A percentile compares a stretch with the other conserved stretches of the same genome.
phyloP scores from a whole-genome alignment of 2,797 vertebrate species.

The Scolopax bukidnonensis region DNA sequence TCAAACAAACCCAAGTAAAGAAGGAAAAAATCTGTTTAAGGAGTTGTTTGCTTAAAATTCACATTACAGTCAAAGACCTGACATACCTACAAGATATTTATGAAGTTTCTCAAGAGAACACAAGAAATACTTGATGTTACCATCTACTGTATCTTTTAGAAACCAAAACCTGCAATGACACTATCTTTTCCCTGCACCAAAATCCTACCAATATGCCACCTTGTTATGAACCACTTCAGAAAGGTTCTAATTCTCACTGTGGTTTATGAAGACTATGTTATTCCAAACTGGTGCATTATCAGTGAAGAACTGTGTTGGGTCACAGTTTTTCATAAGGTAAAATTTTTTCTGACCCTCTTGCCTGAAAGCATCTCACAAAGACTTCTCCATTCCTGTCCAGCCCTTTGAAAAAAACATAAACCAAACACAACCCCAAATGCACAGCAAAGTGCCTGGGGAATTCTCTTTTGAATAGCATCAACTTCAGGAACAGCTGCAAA shows the following conservation, averaged over 20 bases:
- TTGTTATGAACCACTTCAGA: not conserved
- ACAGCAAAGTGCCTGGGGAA: conserved; percentile 57
- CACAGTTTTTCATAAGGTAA: not conserved
- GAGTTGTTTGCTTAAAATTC: not conserved
- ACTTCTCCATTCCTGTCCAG: not conserved
- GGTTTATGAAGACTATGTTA: not conserved
- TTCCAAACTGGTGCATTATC: not conserved
- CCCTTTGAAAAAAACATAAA: not conserved
- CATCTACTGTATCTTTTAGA: not conserved
- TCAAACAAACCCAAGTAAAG: not conserved
- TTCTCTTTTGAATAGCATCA: conserved; percentile 59
- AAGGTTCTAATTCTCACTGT: not conserved
- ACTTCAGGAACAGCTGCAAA: conserved; percentile 77
- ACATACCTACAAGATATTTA: not conserved
- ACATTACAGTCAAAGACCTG: not conserved
- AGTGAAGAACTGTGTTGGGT: not conserved
- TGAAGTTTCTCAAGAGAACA: not conserved
- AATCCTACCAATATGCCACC: conserved; percentile 7
- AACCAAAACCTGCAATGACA: not conserved
- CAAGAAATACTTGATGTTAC: not conserved
- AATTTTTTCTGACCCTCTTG: not conserved
- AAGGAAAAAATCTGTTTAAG: not conserved
- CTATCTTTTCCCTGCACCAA: not conserved
- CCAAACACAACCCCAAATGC: not conserved
- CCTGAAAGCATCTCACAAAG: not conserved